Percentiles rank a stretch among this genome's conserved stretches.
Evolutionary conservation across 2,113 vertebrate genomes (phyloP).

Genomic region (Neotoma lepida): DNA sequence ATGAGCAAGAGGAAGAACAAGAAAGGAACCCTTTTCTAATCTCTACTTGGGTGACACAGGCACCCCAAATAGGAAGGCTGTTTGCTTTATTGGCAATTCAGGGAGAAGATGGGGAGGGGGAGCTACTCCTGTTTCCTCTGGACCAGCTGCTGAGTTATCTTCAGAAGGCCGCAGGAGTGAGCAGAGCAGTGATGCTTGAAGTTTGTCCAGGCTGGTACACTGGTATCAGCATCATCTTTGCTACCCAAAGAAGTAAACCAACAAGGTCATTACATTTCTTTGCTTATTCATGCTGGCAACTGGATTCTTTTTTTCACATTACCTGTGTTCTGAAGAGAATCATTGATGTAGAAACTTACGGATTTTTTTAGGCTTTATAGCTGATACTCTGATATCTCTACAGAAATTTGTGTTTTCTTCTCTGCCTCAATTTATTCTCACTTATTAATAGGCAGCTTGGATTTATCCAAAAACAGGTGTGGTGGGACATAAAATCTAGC

Average conservation of each 20-base stretch:
- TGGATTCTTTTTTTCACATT: not conserved
- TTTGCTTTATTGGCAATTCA: not conserved
- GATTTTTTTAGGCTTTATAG: not conserved
- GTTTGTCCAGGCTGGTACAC: not conserved
- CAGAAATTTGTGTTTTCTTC: not conserved
- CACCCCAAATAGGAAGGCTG: not conserved
- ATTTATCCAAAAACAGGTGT: not conserved
- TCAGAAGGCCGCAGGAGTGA: not conserved
- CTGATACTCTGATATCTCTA: not conserved
- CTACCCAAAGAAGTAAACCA: not conserved
- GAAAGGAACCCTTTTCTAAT: slow-evolving; percentile 46
- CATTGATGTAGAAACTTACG: not conserved
- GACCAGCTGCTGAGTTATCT: not conserved
- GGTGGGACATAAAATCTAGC: not conserved
- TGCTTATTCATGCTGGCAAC: not conserved
- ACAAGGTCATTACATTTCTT: not conserved
- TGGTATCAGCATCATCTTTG: not conserved
- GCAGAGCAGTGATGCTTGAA: not conserved
- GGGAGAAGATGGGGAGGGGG: not conserved
- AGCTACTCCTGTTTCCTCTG: slow-evolving; percentile 34
- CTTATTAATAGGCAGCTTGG: not conserved
- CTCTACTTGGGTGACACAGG: not conserved
- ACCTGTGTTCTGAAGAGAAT: not conserved
- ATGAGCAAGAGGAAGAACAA: slow-evolving; percentile 39
- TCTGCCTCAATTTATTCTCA: not conserved